Percentiles rank a stretch among this genome's conserved stretches.
Conservation (phyloP, 2,113 vertebrate genomes). For the Strix aluco region DNA sequence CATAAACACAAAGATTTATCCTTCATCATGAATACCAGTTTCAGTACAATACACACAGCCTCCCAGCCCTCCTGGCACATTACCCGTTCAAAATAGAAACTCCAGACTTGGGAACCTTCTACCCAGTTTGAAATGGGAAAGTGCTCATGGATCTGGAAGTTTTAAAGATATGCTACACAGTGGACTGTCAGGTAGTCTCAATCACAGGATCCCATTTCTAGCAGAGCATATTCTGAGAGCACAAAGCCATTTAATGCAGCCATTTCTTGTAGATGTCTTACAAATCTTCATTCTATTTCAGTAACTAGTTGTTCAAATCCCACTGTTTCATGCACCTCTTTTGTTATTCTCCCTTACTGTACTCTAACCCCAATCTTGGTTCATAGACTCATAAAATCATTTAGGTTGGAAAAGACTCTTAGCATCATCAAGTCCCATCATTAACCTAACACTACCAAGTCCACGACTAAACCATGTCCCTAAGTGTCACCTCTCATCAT, state of each 20-base stretch:
- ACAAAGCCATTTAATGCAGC: background rate
- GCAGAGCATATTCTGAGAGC: background rate
- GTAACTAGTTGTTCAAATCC: background rate
- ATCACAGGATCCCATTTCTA: background rate
- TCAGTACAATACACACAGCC: background rate
- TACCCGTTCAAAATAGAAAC: background rate
- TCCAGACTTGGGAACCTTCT: background rate
- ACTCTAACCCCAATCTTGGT: background rate
- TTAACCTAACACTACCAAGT: background rate
- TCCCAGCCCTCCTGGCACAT: background rate
- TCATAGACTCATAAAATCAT: background rate
- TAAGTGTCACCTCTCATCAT: background rate
- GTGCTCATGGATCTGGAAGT: background rate
- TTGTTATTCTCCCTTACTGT: background rate
- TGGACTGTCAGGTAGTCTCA: background rate
- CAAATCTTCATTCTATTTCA: background rate
- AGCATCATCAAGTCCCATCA: background rate
- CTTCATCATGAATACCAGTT: background rate
- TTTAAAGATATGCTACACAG: background rate
- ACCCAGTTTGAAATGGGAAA: background rate
- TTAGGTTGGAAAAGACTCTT: background rate
- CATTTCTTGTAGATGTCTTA: background rate
- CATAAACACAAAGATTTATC: background rate
- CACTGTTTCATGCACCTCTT: background rate
- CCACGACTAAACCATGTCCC: background rate